These are phyloP conservation scores for Aulostomus chinensis DNA, from an alignment of 2,797 vertebrate species.

Conservation along the genomic window DNA sequence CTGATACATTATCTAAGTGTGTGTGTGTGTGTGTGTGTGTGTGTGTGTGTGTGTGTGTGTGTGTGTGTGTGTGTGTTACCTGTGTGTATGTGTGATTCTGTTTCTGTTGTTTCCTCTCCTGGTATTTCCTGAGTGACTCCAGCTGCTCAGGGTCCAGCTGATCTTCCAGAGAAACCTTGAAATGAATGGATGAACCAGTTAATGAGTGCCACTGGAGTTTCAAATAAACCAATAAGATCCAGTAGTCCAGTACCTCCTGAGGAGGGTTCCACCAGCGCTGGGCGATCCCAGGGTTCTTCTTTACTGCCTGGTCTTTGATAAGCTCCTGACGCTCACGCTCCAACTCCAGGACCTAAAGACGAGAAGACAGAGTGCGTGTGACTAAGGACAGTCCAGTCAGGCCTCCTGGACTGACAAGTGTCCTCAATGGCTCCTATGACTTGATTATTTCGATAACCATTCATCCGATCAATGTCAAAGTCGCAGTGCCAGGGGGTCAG, in stretches of 20 bases:
- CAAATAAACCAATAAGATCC: neutral
- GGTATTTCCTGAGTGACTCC: slow-evolving; percentile 92
- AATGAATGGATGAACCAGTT: neutral
- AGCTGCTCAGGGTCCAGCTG: slow-evolving; percentile 91
- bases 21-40: too few species aligned
- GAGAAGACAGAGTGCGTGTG: too few species aligned
- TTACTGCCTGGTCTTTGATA: slow-evolving; percentile 94
- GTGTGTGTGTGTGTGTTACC: slow-evolving; percentile 42
- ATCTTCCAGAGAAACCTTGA: slow-evolving; percentile 83
- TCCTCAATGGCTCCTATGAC: too few species aligned
- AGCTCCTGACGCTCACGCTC: slow-evolving; percentile 95
- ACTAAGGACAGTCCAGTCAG: too few species aligned
- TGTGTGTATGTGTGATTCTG: slow-evolving; percentile 51
- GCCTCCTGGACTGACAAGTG: too few species aligned
- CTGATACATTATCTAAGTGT: too few species aligned
- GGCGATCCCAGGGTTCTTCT: slow-evolving; percentile 94
- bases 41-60: neutral
- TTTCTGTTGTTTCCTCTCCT: slow-evolving; percentile 89
- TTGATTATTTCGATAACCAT: too few species aligned
- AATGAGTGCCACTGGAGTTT: neutral
- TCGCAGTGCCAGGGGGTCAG: too few species aligned
- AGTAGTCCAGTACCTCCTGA: slow-evolving; percentile 81
- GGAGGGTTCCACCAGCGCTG: slow-evolving; percentile 98
- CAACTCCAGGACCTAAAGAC: slow-evolving; percentile 88
- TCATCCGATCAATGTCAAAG: too few species aligned